phyloP scores from a whole-genome alignment of 2,888 invertebrate genomes.

The Leucozona laternaria region DNA sequence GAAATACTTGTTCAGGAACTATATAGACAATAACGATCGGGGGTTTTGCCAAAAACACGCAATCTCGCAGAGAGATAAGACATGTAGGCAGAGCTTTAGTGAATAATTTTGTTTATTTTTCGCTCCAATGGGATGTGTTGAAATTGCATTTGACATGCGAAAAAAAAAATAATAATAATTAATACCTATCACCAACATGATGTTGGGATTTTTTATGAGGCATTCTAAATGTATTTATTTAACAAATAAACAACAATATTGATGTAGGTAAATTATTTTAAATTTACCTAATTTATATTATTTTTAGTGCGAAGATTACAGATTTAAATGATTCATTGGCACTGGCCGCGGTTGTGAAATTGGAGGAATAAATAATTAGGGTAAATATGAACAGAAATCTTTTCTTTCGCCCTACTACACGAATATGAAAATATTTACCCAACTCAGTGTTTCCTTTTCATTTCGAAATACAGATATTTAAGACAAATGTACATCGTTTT shows the following conservation, averaged over 20 bases:
- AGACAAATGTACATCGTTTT: too few species aligned
- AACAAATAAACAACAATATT: constrained; percentile 1
- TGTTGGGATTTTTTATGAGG: not conserved
- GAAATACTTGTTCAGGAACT: not conserved
- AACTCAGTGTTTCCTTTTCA: too few species aligned
- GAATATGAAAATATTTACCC: too few species aligned
- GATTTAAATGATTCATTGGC: not conserved
- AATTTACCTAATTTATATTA: not conserved
- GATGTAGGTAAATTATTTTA: not conserved
- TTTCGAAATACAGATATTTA: too few species aligned
- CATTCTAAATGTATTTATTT: not conserved
- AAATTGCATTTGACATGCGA: not conserved
- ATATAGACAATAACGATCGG: not conserved
- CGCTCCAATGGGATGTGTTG: not conserved
- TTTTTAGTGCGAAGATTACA: not conserved
- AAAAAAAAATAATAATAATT: not conserved
- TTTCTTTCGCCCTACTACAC: too few species aligned
- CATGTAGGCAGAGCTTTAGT: not conserved
- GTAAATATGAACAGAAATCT: too few species aligned
- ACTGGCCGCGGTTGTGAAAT: not conserved
- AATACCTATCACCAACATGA: not conserved
- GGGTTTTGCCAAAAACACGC: not conserved
- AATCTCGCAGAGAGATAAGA: not conserved
- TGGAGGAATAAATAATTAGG: too few species aligned
- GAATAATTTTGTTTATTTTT: constrained; percentile 1